Evolutionary conservation across 2,888 invertebrate genomes (phyloP), one percentile per base, ranked within the genome.

Genomic region (Rotaria sp.): DNA sequence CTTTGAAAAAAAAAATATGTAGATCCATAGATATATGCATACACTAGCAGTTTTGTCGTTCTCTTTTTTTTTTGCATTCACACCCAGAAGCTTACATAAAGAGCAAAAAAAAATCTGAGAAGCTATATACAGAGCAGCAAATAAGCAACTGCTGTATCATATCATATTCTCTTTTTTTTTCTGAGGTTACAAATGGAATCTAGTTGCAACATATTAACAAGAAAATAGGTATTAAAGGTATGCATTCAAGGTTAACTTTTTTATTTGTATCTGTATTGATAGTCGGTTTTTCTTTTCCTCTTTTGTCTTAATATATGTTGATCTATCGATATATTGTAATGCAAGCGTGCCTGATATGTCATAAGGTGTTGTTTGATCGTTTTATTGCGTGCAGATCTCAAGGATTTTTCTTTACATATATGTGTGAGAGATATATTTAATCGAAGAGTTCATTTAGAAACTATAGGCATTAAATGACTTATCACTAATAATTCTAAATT

Each of bases 1-100:
- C 57, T 59, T 59, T 59, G n/a, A 59, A 59, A 59, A 57, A 52
- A 59, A 59, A 24, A 59, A 59, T 59, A 59, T 59, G 57, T 26
- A 59, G 11, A 59, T 30, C 4, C 21, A 26, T 30, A 59, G 57
- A 30, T 5, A 59, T 59, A 59, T 59, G 30, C 30, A 59, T n/a
- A 59, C 57, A 59, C 50, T 50, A 59, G 13, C 5, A 13, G 30
- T 59, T n/a, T 30, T 59, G 30, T n/a, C 57, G n/a, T 30, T 59
- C 15, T 30, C 15, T 13, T 59, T 59, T 26, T 59, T 59, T 55
- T 59, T 59, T 59, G 57, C 30, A n/a, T 59, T 59, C 57, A n/a
- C 26, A 59, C 13, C 13, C 57, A 13, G 13, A 55, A 59, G 57
- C 57, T 59, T 59, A 59, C 4, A 30, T 30, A 26, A 59, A 59